A percentile compares a stretch with the other conserved stretches of the same genome.
Conservation (phyloP, 2,888 invertebrate species). For the Rosalia funebris region DNA sequence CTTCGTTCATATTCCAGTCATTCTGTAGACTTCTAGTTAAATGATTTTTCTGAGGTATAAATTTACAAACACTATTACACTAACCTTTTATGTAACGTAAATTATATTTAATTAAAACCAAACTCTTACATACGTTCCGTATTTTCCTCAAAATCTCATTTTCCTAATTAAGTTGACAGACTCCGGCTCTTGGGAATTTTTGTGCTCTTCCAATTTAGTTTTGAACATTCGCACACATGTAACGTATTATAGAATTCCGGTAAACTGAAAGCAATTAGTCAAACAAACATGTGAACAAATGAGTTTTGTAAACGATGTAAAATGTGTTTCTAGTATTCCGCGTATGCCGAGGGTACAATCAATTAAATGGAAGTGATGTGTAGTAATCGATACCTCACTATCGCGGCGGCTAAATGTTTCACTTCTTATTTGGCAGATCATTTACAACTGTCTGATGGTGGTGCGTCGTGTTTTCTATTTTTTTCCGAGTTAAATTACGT, state of each 20-base stretch:
- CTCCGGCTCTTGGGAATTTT: constrained; percentile 6
- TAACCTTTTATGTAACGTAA: too few species aligned
- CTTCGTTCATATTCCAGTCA: too few species aligned
- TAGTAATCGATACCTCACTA: constrained; percentile 32
- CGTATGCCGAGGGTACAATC: constrained; percentile 46
- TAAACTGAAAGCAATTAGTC: constrained; percentile 53
- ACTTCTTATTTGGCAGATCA: constrained; percentile 24
- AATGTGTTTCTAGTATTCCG: constrained; percentile 49
- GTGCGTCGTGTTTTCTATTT: not conserved
- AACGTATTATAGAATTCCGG: constrained; percentile 48
- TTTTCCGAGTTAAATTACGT: not conserved
- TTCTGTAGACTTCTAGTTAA: too few species aligned
- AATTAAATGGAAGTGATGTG: constrained; percentile 42
- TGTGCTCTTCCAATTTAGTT: constrained; percentile 22
- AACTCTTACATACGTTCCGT: too few species aligned
- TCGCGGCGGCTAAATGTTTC: constrained; percentile 19
- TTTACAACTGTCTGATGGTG: constrained; percentile 4
- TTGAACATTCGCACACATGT: constrained; percentile 36
- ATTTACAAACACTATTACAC: too few species aligned
- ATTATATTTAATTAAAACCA: too few species aligned
- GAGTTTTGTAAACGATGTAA: constrained; percentile 54
- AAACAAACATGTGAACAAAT: constrained; percentile 55
- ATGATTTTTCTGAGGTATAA: too few species aligned
- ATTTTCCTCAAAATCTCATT: not conserved
- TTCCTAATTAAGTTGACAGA: constrained; percentile 21